These are phyloP conservation scores for Epsilonema sp. DNA, from an alignment of 2,888 invertebrate genomes.

Conservation along the genomic window DNA sequence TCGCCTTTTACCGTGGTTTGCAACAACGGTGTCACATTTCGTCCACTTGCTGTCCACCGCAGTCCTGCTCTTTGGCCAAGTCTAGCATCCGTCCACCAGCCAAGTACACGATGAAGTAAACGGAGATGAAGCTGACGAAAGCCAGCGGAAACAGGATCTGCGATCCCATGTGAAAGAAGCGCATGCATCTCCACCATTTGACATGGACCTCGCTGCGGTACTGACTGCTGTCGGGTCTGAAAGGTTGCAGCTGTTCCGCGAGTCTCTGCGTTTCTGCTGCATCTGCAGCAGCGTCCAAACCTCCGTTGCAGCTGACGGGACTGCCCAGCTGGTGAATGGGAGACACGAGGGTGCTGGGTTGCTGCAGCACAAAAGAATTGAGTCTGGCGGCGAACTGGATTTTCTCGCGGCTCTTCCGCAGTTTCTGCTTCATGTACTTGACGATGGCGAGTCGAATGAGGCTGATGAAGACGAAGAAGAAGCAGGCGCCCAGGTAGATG, in stretches of 20 bases:
- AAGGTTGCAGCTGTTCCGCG: background rate
- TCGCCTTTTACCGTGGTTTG: too few relatives aligned
- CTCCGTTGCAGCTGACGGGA: too few relatives aligned
- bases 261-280: background rate
- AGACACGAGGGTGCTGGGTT: too few relatives aligned
- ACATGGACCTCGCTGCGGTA: background rate
- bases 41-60: too few relatives aligned
- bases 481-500: slow-evolving; percentile 16
- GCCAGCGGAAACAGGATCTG: slow-evolving; percentile 26
- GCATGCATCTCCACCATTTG: background rate
- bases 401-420: slow-evolving; percentile 5
- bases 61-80: too few relatives aligned
- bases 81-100: too few relatives aligned
- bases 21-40: too few relatives aligned
- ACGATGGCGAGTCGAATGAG: slow-evolving; percentile 23
- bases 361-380: background rate
- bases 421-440: slow-evolving; percentile 21
- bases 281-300: background rate
- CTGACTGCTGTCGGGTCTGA: background rate
- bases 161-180: background rate
- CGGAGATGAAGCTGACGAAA: slow-evolving; percentile 23
- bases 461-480: slow-evolving; percentile 24
- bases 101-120: slow-evolving; percentile 25
- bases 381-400: background rate
- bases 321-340: too few relatives aligned